phyloP scores from a whole-genome alignment of 2,888 invertebrate genomes.

The Sphinx pinastri region DNA sequence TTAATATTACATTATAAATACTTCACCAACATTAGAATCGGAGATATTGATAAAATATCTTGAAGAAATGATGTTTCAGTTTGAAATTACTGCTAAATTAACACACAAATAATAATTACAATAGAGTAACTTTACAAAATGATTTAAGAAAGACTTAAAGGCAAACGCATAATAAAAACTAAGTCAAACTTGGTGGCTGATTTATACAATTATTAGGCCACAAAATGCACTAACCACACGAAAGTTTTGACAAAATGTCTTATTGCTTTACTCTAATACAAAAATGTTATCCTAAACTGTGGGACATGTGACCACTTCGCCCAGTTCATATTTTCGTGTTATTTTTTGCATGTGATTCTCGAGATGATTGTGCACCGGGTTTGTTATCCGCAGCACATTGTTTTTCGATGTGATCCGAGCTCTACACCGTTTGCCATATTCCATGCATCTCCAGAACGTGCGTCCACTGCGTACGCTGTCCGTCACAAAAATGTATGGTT shows the following conservation, averaged over 20 bases:
- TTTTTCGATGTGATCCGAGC: conserved; percentile 79
- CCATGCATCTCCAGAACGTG: conserved; percentile 81
- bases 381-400: conserved; percentile 74
- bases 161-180: conserved; percentile 5
- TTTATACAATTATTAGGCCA: conserved; percentile 27
- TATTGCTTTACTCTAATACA: conserved; percentile 6
- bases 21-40: not conserved
- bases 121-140: not conserved
- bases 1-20: conserved; percentile 28
- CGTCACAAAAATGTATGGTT: conserved; percentile 79
- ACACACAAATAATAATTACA: not conserved
- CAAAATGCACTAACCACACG: conserved; percentile 25
- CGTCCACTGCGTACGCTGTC: conserved; percentile 79
- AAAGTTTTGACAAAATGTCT: conserved; percentile 26
- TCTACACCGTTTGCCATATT: conserved; percentile 77
- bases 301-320: conserved; percentile 78
- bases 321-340: conserved; percentile 70
- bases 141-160: not conserved
- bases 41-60: not conserved
- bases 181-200: conserved; percentile 25
- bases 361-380: conserved; percentile 73
- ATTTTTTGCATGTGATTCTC: conserved; percentile 77
- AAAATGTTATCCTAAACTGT: conserved; percentile 51
- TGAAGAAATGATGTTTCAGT: not conserved
- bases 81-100: not conserved